Conservation (phyloP, 2,797 vertebrate species). For the Catamblyrhynchus diadema region DNA sequence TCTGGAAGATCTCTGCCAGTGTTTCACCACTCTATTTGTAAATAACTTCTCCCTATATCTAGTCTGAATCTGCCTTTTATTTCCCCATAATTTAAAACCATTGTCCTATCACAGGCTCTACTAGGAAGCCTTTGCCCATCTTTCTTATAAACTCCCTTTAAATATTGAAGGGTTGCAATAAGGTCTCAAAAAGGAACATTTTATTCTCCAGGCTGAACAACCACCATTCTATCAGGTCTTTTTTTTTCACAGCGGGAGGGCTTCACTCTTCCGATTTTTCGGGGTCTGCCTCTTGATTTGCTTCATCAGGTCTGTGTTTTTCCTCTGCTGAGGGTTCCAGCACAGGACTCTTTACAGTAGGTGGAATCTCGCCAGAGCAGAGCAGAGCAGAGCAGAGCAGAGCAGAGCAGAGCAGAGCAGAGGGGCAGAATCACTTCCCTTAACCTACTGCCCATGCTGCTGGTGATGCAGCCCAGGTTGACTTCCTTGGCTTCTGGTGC, state of each 20-base stretch:
- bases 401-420: background rate
- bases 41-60: background rate
- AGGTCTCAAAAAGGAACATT: background rate
- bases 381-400: background rate
- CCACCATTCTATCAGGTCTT: background rate
- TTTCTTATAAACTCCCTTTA: background rate
- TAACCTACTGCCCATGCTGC: fast-evolving
- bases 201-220: background rate
- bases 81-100: background rate
- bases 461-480: background rate
- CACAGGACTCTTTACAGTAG: fast-evolving
- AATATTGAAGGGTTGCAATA: background rate
- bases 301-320: background rate
- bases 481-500: background rate
- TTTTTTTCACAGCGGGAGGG: fast-evolving
- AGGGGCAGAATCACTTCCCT: background rate
- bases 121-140: background rate
- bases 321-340: background rate
- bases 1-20: background rate
- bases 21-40: background rate
- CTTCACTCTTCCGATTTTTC: background rate
- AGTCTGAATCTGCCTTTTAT: background rate
- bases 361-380: background rate
- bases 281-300: background rate
- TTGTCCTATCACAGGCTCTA: background rate